Base-by-base conservation (phyloP, 1,140 invertebrate genomes). In the Penaeus japonicus region DNA sequence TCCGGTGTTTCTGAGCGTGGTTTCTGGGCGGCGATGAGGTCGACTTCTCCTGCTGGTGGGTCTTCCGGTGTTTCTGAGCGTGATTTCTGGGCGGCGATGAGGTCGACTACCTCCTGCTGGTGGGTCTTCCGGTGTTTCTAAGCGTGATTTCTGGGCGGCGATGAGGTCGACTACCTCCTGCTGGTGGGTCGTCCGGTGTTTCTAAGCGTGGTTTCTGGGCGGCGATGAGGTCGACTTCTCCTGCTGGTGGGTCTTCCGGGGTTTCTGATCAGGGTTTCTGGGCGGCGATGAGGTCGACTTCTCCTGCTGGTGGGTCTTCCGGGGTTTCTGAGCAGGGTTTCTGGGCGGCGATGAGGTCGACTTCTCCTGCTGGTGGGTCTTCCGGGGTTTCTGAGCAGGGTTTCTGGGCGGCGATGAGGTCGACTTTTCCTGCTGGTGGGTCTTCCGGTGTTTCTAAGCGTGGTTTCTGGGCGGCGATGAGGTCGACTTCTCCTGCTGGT, bases 1-100 rank as follows among this genome's bases (percentile, higher is more conserved):
- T n/a, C n/a, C n/a, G n/a, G n/a, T n/a, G n/a, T n/a, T n/a, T n/a
- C n/a, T n/a, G n/a, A n/a, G n/a, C n/a, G n/a, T n/a, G n/a, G n/a
- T n/a, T n/a, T n/a, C n/a, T 98, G 0, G 98, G 98, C 30, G 97
- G 97, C 0, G 98, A 99, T 92, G 98, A 99, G 94, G 97, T 99
- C 1, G 94, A 94, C 53, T 96, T 96, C 91, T 93, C 94, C 79
- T 99, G 98, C 92, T 99, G 98, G 97, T 96, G 93, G 93, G 92
- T 91, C 83, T 15, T 27, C 65, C n/a, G 27, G 35, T 24, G 7
- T 2, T 30, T 87, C 90, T 91, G 53, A 84, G 86, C 53, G 89
- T 4, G 30, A 10, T n/a, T n/a, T n/a, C n/a, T n/a, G n/a, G 12
- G 39, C 4, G 39, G 12, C 12, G 39, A 10, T 39, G 39, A 39